Evolutionary conservation across 2,113 vertebrate species (phyloP).

Genomic region (Pongo abelii): DNA sequence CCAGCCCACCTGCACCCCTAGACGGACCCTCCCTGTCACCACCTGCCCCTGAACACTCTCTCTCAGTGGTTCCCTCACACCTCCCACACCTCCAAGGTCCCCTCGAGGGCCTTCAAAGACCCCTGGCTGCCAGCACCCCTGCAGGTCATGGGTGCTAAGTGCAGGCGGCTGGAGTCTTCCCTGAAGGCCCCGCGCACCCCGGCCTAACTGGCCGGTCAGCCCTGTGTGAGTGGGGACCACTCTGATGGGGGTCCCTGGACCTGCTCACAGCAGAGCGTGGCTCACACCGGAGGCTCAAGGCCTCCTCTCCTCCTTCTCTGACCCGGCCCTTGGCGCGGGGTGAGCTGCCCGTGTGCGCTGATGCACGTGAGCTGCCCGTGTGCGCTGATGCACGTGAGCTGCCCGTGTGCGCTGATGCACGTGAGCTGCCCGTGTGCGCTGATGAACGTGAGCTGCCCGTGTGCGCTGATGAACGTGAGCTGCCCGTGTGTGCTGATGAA

Average conservation of each 20-base stretch:
- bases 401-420: too few relatives aligned
- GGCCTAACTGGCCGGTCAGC: not conserved
- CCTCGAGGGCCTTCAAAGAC: fast-evolving
- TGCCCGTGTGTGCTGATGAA: not conserved
- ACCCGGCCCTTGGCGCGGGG: fast-evolving
- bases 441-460: not conserved
- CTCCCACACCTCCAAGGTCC: not conserved
- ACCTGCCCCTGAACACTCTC: fast-evolving
- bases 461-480: fast-evolving
- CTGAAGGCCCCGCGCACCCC: fast-evolving
- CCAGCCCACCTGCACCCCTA: not conserved
- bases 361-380: fast-evolving
- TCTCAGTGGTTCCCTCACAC: fast-evolving
- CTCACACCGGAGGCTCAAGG: fast-evolving
- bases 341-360: fast-evolving
- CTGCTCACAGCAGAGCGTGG: fast-evolving
- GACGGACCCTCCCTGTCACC: too few relatives aligned
- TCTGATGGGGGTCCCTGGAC: fast-evolving
- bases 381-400: too few relatives aligned
- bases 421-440: not conserved
- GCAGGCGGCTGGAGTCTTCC: not conserved
- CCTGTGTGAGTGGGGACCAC: fast-evolving
- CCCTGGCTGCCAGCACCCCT: fast-evolving
- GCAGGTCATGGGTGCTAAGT: fast-evolving
- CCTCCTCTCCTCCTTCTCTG: fast-evolving